These are phyloP conservation scores for Helostoma temminkii DNA, from an alignment of 2,797 vertebrate species.

Conservation along the genomic window DNA sequence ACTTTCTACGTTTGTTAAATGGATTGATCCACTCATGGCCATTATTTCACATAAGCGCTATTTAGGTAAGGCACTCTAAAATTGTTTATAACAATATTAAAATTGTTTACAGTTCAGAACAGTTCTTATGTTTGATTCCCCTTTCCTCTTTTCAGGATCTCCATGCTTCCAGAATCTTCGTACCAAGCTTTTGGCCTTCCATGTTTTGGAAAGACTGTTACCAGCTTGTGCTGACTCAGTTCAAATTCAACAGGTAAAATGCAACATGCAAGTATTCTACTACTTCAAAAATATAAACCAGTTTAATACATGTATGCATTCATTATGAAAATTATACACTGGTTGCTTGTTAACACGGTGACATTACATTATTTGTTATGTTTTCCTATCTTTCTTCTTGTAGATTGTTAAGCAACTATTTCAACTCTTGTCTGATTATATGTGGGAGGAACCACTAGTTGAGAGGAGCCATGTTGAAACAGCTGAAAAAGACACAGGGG, in stretches of 20 bases:
- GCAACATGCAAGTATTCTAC: neutral
- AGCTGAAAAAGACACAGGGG: constrained; percentile 70
- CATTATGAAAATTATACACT: too few relatives aligned
- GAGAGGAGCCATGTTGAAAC: constrained; percentile 69
- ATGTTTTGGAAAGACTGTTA: constrained; percentile 85
- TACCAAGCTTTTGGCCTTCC: constrained; percentile 87
- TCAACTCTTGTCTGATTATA: constrained; percentile 82
- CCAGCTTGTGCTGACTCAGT: constrained; percentile 83
- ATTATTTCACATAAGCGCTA: constrained; percentile 84
- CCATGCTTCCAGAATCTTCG: constrained; percentile 84
- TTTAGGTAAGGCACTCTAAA: constrained; percentile 69
- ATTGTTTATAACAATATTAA: neutral
- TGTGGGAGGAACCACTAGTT: constrained; percentile 86
- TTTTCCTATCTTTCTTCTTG: constrained; percentile 19
- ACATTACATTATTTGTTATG: neutral
- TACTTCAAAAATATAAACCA: too few relatives aligned
- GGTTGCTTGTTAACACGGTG: neutral
- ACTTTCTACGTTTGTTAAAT: constrained; percentile 83
- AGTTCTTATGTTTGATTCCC: neutral
- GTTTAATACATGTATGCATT: too few relatives aligned
- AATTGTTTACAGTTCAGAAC: neutral
- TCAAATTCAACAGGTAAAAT: constrained; percentile 82
- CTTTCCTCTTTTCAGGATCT: constrained; percentile 69
- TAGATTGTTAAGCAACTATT: constrained; percentile 87
- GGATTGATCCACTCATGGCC: constrained; percentile 85